Evolutionary conservation across 2,888 invertebrate genomes (phyloP).

Genomic region (Macrophya alboannulata): DNA sequence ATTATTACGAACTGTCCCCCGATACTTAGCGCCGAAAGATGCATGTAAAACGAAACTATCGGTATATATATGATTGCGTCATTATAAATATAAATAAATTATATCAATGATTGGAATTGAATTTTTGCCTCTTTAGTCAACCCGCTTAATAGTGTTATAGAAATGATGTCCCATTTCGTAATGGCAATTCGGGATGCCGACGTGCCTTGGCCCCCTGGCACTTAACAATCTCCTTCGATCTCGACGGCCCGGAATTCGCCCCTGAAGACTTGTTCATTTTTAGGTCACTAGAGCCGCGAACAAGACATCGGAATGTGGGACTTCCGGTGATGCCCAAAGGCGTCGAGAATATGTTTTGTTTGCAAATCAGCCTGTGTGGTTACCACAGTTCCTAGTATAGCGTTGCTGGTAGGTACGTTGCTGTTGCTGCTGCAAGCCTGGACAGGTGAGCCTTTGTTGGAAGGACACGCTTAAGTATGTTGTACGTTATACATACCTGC

Average conservation of each 20-base stretch:
- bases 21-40: background rate
- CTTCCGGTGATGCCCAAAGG: conserved; percentile 51
- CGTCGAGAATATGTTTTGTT: conserved; percentile 39
- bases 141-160: background rate
- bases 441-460: conserved; percentile 46
- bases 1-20: background rate
- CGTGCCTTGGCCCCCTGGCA: conserved; percentile 8
- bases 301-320: conserved; percentile 47
- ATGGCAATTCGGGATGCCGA: conserved; percentile 19
- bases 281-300: conserved; percentile 40
- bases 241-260: conserved; percentile 37
- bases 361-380: conserved; percentile 39
- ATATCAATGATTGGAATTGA: background rate
- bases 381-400: conserved; percentile 46
- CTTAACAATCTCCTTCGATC: conserved; percentile 44
- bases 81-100: background rate
- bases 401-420: too few species aligned
- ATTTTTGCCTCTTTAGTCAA: background rate
- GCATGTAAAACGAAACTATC: background rate
- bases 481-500: conserved; percentile 1
- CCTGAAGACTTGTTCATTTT: conserved; percentile 51
- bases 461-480: conserved; percentile 31
- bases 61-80: background rate
- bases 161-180: background rate
- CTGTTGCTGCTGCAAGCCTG: background rate